Evolutionary conservation across 2,797 vertebrate genomes (phyloP), one percentile per base, ranked within the genome.

Genomic region (Gadopsis marmoratus): DNA sequence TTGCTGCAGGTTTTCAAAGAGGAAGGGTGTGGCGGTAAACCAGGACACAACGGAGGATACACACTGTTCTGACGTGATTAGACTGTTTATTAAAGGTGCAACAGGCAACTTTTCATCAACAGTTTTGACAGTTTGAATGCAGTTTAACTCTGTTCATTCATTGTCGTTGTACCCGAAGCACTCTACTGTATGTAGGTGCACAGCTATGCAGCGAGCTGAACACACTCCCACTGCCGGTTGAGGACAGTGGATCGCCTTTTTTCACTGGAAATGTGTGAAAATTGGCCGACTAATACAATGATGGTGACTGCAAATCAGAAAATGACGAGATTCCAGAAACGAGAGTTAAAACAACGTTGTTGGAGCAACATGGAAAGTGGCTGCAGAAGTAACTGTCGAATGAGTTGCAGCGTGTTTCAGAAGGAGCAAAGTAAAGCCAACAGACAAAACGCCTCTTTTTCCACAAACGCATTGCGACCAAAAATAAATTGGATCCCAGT

Each of bases 31-130:
- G 80, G 66, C 62, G 13, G 75, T 35, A 74, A 85, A 85, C 55
- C 68, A 43, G 75, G 29, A 56, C 53, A 45, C 39, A 2, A 72
- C 14, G 3, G 56, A 79, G 76, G 54, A 69, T 59, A 76, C 37
- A 23, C 8, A 59, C 78, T 83, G 82, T 81, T 84, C 81, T 84
- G 74, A 89, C 76, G 83, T 71, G 66, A 83, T 43, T 83, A 61
- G 60, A 37, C 37, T 60, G 72, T 74, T 68, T 74, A 45, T 68
- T 64, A 58, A 50, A 66, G 48, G 54, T 23, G 23, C 55, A 62
- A 55, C 67, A 58, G 23, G 37, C 17, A 17, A 26, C 23, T 56
- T 59, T 64, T 60, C 41, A 64, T 41, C 47, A 9, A 51, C 64
- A 6, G 33, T 13, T 73, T 12, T n/a, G 6, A 37, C 45, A 23